Base-by-base conservation (phyloP, 2,113 vertebrate species). In the Thunnus maccoyii region DNA sequence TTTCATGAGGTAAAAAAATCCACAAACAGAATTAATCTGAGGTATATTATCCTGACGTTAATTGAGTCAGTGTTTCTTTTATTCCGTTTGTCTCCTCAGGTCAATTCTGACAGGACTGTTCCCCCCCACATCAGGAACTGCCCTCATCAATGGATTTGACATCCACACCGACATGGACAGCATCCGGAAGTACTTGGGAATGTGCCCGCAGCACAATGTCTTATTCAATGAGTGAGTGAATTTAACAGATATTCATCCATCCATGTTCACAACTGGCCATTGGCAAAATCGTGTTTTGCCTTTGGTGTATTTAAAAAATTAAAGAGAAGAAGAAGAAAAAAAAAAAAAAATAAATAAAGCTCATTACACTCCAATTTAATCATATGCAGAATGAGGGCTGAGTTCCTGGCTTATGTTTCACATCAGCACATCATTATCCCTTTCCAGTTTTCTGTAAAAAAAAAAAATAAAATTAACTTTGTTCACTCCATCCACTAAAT, bases 161-260 rank as follows among this genome's bases (percentile, higher is more conserved):
- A 99, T 99, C 82, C 95, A 94, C 80, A 95, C 94, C 0, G 97
- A 99, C 85, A 96, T 99, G 91, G 97, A 94, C 83, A 86, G 82
- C 73, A 98, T 99, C 86, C 94, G 98, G 51, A 96, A 96, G 88
- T 96, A 96, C 63, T 84, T 99, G 86, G 98, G 98, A 50, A 97
- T 99, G 94, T 99, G 98, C 87, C 98, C 98, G 0, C 98, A 99
- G 72, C 98, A 99, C 90, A 99, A 99, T 1, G 98, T 99, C 68
- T 88, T 99, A 22, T 99, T 99, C 88, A 95, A 98, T 71, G 93
- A 97, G 98, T 99, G 90, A 96, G 97, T 97, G 54, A 8, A 66
- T 67, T 54, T 25, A 56, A 7, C 36, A 22, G 12, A 44, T 30
- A 44, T 9, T 22, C 36, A 17, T 68, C 8, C 25, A 17, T 64